Evolutionary conservation across 2,888 invertebrate species (phyloP), one percentile per base, ranked within the genome.

Genomic region (Dasypogon diadema): DNA sequence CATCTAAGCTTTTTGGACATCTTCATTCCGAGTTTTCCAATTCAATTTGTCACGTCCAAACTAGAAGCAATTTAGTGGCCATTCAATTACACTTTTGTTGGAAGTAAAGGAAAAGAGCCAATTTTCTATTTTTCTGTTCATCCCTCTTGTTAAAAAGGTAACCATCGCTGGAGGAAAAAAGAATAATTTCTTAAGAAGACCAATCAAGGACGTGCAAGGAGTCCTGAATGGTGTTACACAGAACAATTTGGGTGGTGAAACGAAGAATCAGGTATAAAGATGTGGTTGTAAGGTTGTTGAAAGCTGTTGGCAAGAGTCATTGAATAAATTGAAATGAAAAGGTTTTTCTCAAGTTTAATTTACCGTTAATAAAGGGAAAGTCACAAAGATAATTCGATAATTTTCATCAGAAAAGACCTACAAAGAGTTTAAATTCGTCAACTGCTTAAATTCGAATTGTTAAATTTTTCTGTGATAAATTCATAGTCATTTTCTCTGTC

Each of bases 191-290:
- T 76, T 81, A 82, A 82, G 81, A 82, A 82, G 82, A 81, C 82
- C 83, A 83, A 83, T 83, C 82, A 82, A 82, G 81, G 80, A 81
- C 81, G 80, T 82, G 81, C 81, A 79, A 80, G 77, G 78, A 79
- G 77, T 77, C 74, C 68, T 74, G 37, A 72, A 74, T 76, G 55
- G 54, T 54, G 70, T 70, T 70, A 70, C 34, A 54, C 30, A 26
- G 42, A 12, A 12, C 42, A 42, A 1, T 1, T 12, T 16, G 16
- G 21, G 21, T 2, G 54, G 21, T 14, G 16, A 48, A 48, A 24
- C 16, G 16, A 4, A 18, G n/a, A 42, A 18, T n/a, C 1, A 37
- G 18, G 18, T 8, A 22, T 65, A 21, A 54, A 54, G 34, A 54
- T 54, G 70, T 22, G 16, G 56, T 21, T 21, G 56, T 55, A 42